These are phyloP conservation scores for Myotis davidii DNA, from an alignment of 2,113 vertebrate species.

Conservation along the genomic window DNA sequence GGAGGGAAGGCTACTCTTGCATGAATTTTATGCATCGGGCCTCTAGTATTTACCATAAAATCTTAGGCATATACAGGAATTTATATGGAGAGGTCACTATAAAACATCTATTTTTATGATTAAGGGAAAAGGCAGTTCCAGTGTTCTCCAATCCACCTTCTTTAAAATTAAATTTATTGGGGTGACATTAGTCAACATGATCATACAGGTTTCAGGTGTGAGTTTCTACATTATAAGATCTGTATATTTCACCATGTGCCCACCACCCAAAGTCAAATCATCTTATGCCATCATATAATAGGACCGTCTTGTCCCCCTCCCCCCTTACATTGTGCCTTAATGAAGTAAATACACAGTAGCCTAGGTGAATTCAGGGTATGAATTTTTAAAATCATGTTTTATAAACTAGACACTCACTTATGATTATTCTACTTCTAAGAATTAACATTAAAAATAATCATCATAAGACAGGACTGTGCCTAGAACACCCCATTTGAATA, in stretches of 20 bases:
- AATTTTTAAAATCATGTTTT: background rate
- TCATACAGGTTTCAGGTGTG: no score
- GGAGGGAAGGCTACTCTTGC: no score
- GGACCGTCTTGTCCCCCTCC: no score
- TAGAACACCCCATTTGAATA: background rate
- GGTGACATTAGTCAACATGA: no score
- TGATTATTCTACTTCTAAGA: background rate
- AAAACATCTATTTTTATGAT: background rate
- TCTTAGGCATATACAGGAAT: background rate
- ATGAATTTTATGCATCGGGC: no score
- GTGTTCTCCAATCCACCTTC: background rate
- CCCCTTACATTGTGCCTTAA: background rate
- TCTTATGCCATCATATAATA: no score
- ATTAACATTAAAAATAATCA: slow-evolving; percentile 23
- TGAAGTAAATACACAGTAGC: background rate
- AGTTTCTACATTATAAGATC: no score
- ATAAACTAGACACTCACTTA: background rate
- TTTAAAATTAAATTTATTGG: no score
- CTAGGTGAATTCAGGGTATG: background rate
- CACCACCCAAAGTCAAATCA: no score
- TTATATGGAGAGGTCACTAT: background rate
- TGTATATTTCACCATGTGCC: no score
- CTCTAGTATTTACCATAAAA: background rate
- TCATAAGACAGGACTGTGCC: background rate
- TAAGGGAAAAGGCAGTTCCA: background rate